Conservation (phyloP, 2,888 invertebrate species). For the Sicus ferrugineus region DNA sequence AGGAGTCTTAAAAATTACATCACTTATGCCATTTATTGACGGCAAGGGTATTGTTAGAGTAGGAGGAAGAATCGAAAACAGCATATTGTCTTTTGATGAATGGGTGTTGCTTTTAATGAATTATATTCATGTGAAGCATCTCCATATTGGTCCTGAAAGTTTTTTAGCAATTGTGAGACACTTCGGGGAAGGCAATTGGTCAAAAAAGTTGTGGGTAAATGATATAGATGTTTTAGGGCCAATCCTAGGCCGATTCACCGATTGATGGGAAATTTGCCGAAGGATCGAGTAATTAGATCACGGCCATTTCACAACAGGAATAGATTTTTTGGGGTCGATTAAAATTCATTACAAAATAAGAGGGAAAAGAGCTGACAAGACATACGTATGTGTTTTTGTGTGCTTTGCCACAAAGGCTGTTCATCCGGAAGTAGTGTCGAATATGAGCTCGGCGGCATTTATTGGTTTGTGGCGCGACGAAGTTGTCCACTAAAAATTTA, state of each 20-base stretch:
- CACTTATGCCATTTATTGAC: no score
- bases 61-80: neutral
- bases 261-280: no score
- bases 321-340: neutral
- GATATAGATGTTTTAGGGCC: no score
- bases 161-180: neutral
- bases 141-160: constrained; percentile 13
- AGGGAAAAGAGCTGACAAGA: no score
- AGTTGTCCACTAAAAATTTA: constrained; percentile 11
- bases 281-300: neutral
- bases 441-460: constrained; percentile 26
- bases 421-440: constrained; percentile 2
- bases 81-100: neutral
- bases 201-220: no score
- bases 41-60: neutral
- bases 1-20: neutral
- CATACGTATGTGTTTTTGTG: no score
- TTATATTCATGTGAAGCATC: constrained; percentile 5
- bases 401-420: constrained; percentile 15
- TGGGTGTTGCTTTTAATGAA: constrained; percentile 23
- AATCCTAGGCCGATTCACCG: no score
- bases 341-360: neutral
- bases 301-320: neutral
- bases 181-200: neutral
- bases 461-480: constrained; percentile 27